Evolutionary conservation across 2,888 invertebrate species (phyloP), one percentile per base, ranked within the genome.

Genomic region (Metalampra italica): DNA sequence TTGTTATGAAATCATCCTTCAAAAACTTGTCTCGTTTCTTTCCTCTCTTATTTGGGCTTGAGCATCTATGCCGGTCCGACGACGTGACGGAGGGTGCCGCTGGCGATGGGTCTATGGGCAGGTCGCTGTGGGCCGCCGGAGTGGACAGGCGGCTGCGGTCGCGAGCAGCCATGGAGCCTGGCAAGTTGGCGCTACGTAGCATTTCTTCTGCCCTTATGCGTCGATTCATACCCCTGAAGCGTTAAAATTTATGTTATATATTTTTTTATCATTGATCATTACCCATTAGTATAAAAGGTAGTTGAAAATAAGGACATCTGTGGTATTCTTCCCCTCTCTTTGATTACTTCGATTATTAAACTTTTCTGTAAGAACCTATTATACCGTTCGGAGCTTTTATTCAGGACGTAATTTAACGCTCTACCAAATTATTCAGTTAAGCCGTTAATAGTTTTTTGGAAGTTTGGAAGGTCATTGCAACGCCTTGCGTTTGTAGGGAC

Each of bases 161-260:
- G 29, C 94, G 82, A 46, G 91, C 86, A 0, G 92, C 93, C 93
- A 94, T 94, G 1, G 91, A 91, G 0, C 93, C 93, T 0, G 94
- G 94, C 50, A 92, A 81, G 34, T 91, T 92, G 0, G 94, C 91
- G 0, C 90, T 90, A 52, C 91, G 91, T 45, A 94, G 74, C 88
- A 94, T 84, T 75, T 94, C 94, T 59, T 93, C 93, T 0, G 94
- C 91, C 50, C 94, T 85, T 36, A 94, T 91, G 64, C 92, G 92
- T 59, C 92, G 92, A 64, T 93, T 93, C 61, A 94, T 83, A 13
- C 91, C 86, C 56, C 93, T 92, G 56, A 22, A 70, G 52, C 9
- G 30, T 39, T 14, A 4, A 39, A 14, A 1, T 14, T 8, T 3
- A 13, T 38, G 38, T 38, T n/a, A 38, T 13, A 38, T 4, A 8